Base-by-base conservation (phyloP, 2,888 invertebrate species). In the Agrotis puta region DNA sequence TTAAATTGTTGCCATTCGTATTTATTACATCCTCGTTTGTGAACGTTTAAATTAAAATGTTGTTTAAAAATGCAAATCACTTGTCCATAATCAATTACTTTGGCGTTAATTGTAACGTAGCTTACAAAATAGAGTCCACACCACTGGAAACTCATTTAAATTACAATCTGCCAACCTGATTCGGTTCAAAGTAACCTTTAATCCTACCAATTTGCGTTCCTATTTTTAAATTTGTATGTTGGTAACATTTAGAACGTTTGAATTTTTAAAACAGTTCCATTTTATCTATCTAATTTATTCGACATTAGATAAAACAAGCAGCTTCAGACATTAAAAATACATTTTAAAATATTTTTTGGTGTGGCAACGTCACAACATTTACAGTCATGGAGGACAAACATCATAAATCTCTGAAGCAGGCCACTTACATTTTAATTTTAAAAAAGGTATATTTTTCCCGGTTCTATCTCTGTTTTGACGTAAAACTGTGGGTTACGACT, bases 401-500 rank as follows among this genome's bases (percentile, higher is more conserved):
- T 79, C 80, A 83, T 88, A 88, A 88, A 88, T 88, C 88, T 82
- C 73, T 69, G 70, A 59, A 67, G 58, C 62, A 59, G 56, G 67
- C 78, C 83, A 82, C 84, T 87, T 84, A 84, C 81, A 84, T 87
- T 88, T 88, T 87, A 87, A 86, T 87, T 88, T 85, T 18, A 76
- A 77, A 87, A 88, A 88, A 81, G 79, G 78, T 85, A 74, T 87
- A 79, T 79, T 83, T 82, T 79, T 76, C 65, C 77, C 62, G 67
- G 62, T 64, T 65, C 65, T 85, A 86, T 87, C 87, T 87, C 76
- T 83, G 84, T 83, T 86, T 86, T 87, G 87, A 84, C 80, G 64
- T 84, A 74, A 81, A 79, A 72, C 76, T 69, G 75, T 14, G 71
- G 74, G 77, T 70, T 74, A 79, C 83, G 85, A 72, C 67, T 64